phyloP scores from a whole-genome alignment of 2,888 invertebrate genomes.

The Drosophila atroscutellata region DNA sequence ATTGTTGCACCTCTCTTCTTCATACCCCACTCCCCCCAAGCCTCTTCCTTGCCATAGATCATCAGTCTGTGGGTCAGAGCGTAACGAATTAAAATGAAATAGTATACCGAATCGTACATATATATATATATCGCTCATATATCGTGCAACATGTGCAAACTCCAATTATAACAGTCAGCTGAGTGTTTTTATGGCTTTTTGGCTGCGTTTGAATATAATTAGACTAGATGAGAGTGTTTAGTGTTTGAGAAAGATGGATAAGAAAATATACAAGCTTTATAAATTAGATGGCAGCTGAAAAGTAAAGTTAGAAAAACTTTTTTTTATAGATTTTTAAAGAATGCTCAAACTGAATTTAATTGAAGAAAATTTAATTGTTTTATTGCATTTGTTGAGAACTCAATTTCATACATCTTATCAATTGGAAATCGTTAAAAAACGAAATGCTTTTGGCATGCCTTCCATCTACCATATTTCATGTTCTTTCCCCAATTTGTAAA shows the following conservation, averaged over 20 bases:
- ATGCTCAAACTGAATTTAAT: not conserved
- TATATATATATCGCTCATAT: not conserved
- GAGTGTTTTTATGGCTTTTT: slow-evolving; percentile 15
- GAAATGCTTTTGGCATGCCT: not conserved
- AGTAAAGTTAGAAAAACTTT: not conserved
- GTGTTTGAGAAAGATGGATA: not conserved
- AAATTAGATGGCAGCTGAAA: not conserved
- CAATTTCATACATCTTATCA: not conserved
- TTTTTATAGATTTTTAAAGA: too few species aligned
- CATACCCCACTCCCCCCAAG: not conserved
- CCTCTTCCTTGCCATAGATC: slow-evolving; percentile 13
- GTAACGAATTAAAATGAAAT: slow-evolving; percentile 24
- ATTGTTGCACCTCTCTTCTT: slow-evolving; percentile 1
- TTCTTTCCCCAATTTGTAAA: not conserved
- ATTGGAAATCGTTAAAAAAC: not conserved
- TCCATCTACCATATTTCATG: not conserved
- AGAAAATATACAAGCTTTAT: not conserved
- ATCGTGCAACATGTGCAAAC: not conserved
- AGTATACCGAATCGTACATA: slow-evolving; percentile 8
- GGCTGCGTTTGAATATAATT: not conserved
- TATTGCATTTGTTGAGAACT: not conserved
- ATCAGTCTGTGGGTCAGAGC: slow-evolving; percentile 34
- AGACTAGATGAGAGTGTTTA: not conserved
- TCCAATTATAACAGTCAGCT: slow-evolving; percentile 9
- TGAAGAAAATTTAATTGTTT: not conserved